Conservation (phyloP, 2,888 invertebrate genomes). For the Hoplodrina ambigua region DNA sequence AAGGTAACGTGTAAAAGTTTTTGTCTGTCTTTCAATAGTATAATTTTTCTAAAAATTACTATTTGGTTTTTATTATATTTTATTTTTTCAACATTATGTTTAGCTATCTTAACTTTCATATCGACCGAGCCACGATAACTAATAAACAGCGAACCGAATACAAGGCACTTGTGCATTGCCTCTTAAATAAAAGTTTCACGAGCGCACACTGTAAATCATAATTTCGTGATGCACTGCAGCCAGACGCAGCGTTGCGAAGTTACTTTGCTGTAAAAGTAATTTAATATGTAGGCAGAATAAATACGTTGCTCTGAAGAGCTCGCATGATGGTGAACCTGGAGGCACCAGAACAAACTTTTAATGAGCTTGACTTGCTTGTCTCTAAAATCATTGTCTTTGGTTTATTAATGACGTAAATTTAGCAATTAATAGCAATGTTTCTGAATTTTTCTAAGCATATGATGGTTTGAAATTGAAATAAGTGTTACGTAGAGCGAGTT, state of each 20-base stretch:
- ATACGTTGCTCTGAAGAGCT: conserved; percentile 48
- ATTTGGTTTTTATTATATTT: background rate
- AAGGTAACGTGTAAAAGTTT: too few relatives aligned
- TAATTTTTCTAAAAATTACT: background rate
- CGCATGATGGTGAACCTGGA: conserved; percentile 35
- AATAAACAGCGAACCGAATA: conserved; percentile 50
- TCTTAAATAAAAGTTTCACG: conserved; percentile 67
- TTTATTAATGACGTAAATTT: background rate
- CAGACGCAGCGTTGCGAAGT: conserved; percentile 64
- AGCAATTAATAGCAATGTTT: background rate
- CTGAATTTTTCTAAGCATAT: background rate
- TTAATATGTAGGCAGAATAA: conserved; percentile 69
- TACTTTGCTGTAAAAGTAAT: conserved; percentile 68
- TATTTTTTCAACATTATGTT: background rate
- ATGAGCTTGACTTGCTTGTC: conserved; percentile 30
- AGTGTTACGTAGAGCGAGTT: too few relatives aligned
- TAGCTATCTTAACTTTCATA: background rate
- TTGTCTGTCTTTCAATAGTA: too few relatives aligned
- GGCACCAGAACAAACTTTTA: conserved; percentile 38
- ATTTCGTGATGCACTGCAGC: conserved; percentile 66
- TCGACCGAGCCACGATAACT: conserved; percentile 27
- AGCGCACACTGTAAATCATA: conserved; percentile 68
- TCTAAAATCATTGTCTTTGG: conserved; percentile 14
- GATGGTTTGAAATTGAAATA: too few relatives aligned
- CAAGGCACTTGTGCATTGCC: conserved; percentile 55